Evolutionary conservation across 2,113 vertebrate genomes (phyloP).

Genomic region (Paramormyrops kingsleyae): DNA sequence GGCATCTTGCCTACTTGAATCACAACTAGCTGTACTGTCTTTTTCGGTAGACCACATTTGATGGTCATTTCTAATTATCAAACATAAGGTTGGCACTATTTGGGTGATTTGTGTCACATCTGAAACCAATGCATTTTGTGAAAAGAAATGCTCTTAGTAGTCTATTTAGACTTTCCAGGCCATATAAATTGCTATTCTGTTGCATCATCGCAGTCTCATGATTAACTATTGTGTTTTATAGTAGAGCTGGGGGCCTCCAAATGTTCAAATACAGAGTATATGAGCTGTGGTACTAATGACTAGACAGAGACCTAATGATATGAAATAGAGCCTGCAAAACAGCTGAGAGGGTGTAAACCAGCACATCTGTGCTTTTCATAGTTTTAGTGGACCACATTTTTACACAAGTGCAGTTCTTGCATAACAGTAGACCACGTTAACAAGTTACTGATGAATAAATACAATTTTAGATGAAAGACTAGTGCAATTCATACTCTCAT

Average conservation of each 20-base stretch:
- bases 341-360: slow-evolving; percentile 6
- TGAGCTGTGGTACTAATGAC: slow-evolving; percentile 15
- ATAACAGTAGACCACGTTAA: not conserved
- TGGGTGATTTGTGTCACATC: slow-evolving; percentile 6
- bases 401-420: slow-evolving; percentile 2
- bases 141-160: slow-evolving; percentile 17
- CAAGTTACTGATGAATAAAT: slow-evolving; percentile 19
- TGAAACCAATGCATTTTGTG: not conserved
- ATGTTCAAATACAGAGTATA: slow-evolving; percentile 31
- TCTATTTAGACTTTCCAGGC: slow-evolving; percentile 33
- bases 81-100: slow-evolving; percentile 5
- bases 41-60: not conserved
- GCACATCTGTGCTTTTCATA: slow-evolving; percentile 5
- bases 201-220: slow-evolving; percentile 37
- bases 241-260: slow-evolving; percentile 25
- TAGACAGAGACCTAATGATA: slow-evolving; percentile 26
- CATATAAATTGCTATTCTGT: slow-evolving; percentile 33
- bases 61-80: not conserved
- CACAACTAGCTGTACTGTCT: slow-evolving; percentile 35
- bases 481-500: slow-evolving; percentile 25
- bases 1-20: slow-evolving; percentile 38
- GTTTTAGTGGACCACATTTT: not conserved
- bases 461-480: slow-evolving; percentile 32
- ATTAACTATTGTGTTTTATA: slow-evolving; percentile 33
- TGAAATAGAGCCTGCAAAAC: slow-evolving; percentile 3